A percentile compares a stretch with the other conserved stretches of the same genome.
phyloP scores from a whole-genome alignment of 1,140 invertebrate species.

The Orussus abietinus region DNA sequence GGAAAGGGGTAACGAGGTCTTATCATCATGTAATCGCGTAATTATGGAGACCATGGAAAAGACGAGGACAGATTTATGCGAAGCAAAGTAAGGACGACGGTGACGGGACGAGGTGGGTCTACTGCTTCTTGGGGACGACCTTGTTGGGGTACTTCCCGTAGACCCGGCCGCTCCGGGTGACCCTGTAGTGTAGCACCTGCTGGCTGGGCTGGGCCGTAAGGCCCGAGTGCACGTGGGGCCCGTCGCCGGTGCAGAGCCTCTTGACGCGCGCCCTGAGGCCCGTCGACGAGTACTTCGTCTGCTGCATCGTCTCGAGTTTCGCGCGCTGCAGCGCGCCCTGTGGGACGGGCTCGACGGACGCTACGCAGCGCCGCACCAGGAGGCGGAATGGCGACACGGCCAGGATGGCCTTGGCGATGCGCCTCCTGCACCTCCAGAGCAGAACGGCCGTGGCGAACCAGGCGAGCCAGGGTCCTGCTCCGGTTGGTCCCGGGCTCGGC shows the following conservation, averaged over 20 bases:
- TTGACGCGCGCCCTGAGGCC: constrained; percentile 33
- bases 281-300: constrained; percentile 20
- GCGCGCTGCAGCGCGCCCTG: background rate
- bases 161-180: constrained; percentile 46
- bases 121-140: too few relatives aligned
- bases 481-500: constrained; percentile 21
- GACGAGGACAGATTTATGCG: too few relatives aligned
- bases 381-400: constrained; percentile 31
- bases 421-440: constrained; percentile 38
- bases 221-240: constrained; percentile 8
- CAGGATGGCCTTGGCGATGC: constrained; percentile 29
- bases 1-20: too few relatives aligned
- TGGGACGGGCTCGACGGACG: constrained; percentile 3
- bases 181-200: constrained; percentile 37
- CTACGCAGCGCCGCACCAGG: constrained; percentile 16
- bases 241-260: constrained; percentile 28
- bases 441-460: constrained; percentile 41
- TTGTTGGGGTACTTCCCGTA: constrained; percentile 43
- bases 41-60: too few relatives aligned
- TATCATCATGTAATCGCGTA: too few relatives aligned
- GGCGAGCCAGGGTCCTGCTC: constrained; percentile 40
- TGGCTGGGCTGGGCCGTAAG: constrained; percentile 19
- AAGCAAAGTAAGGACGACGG: too few relatives aligned
- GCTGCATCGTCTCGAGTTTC: constrained; percentile 10
- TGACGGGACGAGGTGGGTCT: too few relatives aligned